Evolutionary conservation across 2,888 invertebrate genomes (phyloP).

Genomic region (Cerceris rybyensis): DNA sequence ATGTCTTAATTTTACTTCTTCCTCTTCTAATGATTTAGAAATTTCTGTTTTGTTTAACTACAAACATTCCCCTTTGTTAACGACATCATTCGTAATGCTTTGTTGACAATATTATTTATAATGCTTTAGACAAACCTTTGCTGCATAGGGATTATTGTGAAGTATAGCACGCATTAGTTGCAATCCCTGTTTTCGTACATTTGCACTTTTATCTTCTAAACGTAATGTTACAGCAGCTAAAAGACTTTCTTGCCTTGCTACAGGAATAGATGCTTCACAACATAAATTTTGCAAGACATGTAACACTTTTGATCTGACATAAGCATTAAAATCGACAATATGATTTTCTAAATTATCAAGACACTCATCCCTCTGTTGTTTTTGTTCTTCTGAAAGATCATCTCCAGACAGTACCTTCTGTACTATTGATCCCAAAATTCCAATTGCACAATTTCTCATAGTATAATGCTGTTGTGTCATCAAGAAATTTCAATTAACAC

Average conservation of each 20-base stretch:
- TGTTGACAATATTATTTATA: neutral
- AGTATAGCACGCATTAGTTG: slow-evolving; percentile 90
- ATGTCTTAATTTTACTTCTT: slow-evolving; percentile 86
- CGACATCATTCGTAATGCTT: neutral
- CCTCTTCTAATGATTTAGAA: slow-evolving; percentile 84
- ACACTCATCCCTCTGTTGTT: slow-evolving; percentile 89
- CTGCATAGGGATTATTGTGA: slow-evolving; percentile 93
- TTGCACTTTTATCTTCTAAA: slow-evolving; percentile 91
- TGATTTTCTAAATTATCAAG: slow-evolving; percentile 91
- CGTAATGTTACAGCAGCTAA: slow-evolving; percentile 87
- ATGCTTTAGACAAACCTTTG: slow-evolving; percentile 83
- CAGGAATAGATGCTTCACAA: slow-evolving; percentile 90
- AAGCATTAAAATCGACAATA: slow-evolving; percentile 91
- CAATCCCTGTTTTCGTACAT: slow-evolving; percentile 93
- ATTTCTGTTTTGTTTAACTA: slow-evolving; percentile 84
- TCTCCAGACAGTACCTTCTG: slow-evolving; percentile 88
- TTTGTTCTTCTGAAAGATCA: slow-evolving; percentile 86
- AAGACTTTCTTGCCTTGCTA: slow-evolving; percentile 87
- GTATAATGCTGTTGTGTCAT: slow-evolving; percentile 82
- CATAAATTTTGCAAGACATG: slow-evolving; percentile 92
- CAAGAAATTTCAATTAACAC: slow-evolving; percentile 16
- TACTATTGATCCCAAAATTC: slow-evolving; percentile 91
- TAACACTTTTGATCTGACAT: slow-evolving; percentile 92
- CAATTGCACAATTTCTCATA: slow-evolving; percentile 91
- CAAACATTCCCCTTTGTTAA: slow-evolving; percentile 21